Base-by-base conservation (phyloP, 53 echinoderm and acorn worm species). In the Crossaster papposus region DNA sequence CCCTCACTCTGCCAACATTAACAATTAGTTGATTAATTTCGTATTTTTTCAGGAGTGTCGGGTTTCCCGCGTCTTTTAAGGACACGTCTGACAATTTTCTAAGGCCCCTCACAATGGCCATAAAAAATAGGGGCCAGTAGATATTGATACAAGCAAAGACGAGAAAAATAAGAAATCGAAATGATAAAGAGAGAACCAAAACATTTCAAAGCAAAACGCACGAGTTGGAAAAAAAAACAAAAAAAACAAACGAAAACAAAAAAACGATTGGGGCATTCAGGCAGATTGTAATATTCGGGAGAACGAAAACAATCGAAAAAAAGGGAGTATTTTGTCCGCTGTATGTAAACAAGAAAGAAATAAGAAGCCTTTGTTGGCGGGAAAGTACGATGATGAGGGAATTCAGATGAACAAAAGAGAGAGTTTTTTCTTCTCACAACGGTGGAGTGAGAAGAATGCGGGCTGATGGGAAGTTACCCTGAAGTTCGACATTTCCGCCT, bases 21-120 rank as follows among this genome's bases (percentile, higher is more conserved):
- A 75, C 87, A 76, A 75, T 87, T 76, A 75, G 75, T 76, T 87
- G 55, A 87, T 87, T 87, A 77, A 87, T 87, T 87, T 75, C 36
- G 72, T 72, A 76, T 87, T 87, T 44, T 87, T 37, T 58, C 79
- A 24, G 50, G 24, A 77, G 87, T 87, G 64, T 87, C 87, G 28
- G 34, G 58, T 87, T 87, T 77, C 87, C 37, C 62, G 78, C 51
- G 51, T 50, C 38, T n/a, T 78, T 51, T 36, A 20, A 32, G 63
- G 32, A 32, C 68, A 65, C 51, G 70, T 70, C 36, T 65, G 37
- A 83, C 83, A 74, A 36, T 70, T 83, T 36, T 83, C 26, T 24
- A 31, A 68, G 2, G 44, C 26, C 30, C 44, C 44, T 44, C 6
- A 83, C 83, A 83, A 83, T 70, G 50, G 83, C 7, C 68, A 65